Percentiles rank a stretch among this genome's conserved stretches.
Evolutionary conservation across 2,113 vertebrate genomes (phyloP).

Genomic region (Coreoperca whiteheadi): DNA sequence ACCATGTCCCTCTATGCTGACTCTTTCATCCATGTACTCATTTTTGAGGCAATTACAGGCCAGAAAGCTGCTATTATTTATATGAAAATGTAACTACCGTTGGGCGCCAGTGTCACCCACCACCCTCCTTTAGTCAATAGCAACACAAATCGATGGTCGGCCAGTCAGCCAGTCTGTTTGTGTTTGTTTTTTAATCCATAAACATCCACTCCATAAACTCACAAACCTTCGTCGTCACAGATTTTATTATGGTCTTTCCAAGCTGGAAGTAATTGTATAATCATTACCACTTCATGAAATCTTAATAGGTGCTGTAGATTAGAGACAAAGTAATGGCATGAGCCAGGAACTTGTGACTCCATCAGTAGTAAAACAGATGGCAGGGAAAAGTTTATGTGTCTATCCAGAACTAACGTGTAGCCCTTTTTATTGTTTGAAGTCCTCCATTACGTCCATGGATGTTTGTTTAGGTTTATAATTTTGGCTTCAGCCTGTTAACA

Average conservation of each 20-base stretch:
- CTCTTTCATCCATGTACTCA: slow-evolving; percentile 51
- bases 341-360: slow-evolving; percentile 64
- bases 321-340: slow-evolving; percentile 61
- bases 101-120: slow-evolving; percentile 57
- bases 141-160: slow-evolving; percentile 71
- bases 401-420: neutral
- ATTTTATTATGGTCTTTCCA: slow-evolving; percentile 60
- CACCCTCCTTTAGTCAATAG: slow-evolving; percentile 62
- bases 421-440: slow-evolving; percentile 24
- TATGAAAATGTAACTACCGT: slow-evolving; percentile 79
- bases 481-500: neutral
- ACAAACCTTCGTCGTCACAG: slow-evolving; percentile 49
- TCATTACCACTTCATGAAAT: slow-evolving; percentile 79
- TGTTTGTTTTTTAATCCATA: slow-evolving; percentile 75
- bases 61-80: slow-evolving; percentile 71
- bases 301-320: slow-evolving; percentile 74
- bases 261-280: slow-evolving; percentile 73
- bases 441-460: slow-evolving; percentile 1
- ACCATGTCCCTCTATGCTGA: slow-evolving; percentile 22
- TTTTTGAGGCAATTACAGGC: slow-evolving; percentile 71
- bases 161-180: slow-evolving; percentile 60
- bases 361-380: slow-evolving; percentile 63
- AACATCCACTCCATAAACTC: slow-evolving; percentile 73
- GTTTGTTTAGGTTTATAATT: slow-evolving; percentile 1
- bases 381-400: slow-evolving; percentile 51